Evolutionary conservation across 2,113 vertebrate species (phyloP).

Genomic region (Bujurquina vittata): DNA sequence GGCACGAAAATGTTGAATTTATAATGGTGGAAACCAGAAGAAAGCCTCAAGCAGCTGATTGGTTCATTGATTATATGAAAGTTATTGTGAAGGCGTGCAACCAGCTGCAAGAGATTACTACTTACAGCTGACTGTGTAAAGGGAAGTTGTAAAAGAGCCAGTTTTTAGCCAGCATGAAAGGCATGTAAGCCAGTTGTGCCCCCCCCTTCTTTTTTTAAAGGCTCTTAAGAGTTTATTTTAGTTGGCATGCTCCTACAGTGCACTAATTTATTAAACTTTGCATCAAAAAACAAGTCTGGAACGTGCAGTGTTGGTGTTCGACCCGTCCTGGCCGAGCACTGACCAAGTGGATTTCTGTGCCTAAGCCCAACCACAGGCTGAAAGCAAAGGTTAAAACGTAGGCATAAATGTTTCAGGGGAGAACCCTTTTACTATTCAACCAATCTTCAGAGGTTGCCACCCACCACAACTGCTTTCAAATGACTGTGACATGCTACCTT

Average conservation of each 20-base stretch:
- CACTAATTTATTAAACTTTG: background rate
- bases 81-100: background rate
- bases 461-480: background rate
- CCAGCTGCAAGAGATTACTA: background rate
- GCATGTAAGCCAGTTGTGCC: background rate
- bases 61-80: background rate
- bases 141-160: background rate
- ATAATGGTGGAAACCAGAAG: background rate
- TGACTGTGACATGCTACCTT: background rate
- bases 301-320: background rate
- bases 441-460: background rate
- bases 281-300: background rate
- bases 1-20: background rate
- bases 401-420: rapidly evolving
- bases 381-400: background rate
- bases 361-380: background rate
- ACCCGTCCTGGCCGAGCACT: too few relatives aligned
- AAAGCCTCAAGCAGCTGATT: background rate
- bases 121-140: background rate
- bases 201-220: background rate
- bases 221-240: too few relatives aligned
- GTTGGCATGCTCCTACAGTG: rapidly evolving
- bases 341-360: too few relatives aligned
- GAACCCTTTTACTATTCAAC: rapidly evolving
- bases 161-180: background rate